Base-by-base conservation (phyloP, 2,888 invertebrate species). In the Tridacna gigas region DNA sequence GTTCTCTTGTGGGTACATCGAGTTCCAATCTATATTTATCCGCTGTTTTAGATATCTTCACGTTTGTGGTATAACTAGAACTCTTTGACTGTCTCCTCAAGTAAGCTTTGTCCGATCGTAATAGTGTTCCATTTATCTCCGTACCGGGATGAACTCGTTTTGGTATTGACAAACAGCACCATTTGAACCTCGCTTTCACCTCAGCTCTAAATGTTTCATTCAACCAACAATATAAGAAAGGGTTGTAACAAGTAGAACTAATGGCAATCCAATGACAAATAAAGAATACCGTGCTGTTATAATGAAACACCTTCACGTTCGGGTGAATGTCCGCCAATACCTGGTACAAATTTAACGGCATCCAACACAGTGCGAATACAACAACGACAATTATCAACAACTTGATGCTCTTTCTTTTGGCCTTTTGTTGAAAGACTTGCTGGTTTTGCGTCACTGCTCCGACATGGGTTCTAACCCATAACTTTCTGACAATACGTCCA, bases 181-280 rank as follows among this genome's bases (percentile, higher is more conserved):
- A 94, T 9, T 91, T 84, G 51, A 95, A 90, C 86, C 94, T 91
- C 0, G 92, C 75, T 74, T 92, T 91, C 28, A 94, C 93, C 77
- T 92, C 93, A n/a, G 90, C 90, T 47, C 95, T 91, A 90, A 95
- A 95, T 81, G 93, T 92, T 79, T 95, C 95, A 87, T 95, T 95
- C 25, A 95, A 90, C 95, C 95, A 95, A 84, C 95, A 95, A 87
- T 95, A 95, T 22, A 95, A 95, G 87, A 95, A 95, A 0, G 95
- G 95, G 83, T 95, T 95, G 89, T 94, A 95, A 87, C 95, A 95
- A 4, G 95, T 95, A 83, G 95, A 95, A 82, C 94, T 95, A 92
- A 95, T 95, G 28, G 95, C 95, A n/a, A 95, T 90, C 94, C 95
- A 94, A 86, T 95, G 95, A 80, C 95, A 95, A 61, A 94, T 87